phyloP scores from a whole-genome alignment of 2,797 vertebrate species.

The Coranthus polyacanthus region DNA sequence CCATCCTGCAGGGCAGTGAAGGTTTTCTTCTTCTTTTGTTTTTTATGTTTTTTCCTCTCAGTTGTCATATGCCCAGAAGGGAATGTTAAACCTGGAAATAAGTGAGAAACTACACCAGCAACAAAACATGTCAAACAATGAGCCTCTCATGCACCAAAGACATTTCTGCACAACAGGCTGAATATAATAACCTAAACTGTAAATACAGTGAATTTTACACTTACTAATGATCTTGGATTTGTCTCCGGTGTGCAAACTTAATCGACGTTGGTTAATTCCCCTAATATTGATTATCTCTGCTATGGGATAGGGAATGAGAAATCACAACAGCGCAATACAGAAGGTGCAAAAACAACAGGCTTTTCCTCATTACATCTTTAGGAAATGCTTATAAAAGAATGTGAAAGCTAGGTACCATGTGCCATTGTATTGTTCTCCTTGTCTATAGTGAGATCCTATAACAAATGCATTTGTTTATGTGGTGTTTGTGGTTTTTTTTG shows the following conservation, averaged over 20 bases:
- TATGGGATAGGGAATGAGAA: background rate
- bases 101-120: slow-evolving; percentile 28
- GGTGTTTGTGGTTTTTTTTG: slow-evolving; percentile 16
- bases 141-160: background rate
- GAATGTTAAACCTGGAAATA: slow-evolving; percentile 7
- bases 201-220: background rate
- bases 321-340: background rate
- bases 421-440: slow-evolving; percentile 47
- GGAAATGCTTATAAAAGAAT: background rate
- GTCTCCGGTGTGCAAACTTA: slow-evolving; percentile 3
- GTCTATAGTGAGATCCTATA: background rate
- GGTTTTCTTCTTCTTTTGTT: slow-evolving; percentile 12
- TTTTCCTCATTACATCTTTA: slow-evolving; percentile 2
- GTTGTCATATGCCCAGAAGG: slow-evolving; percentile 25
- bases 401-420: slow-evolving; percentile 24
- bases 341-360: slow-evolving; percentile 14
- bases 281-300: slow-evolving; percentile 17
- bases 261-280: slow-evolving; percentile 9
- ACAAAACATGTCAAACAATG: slow-evolving; percentile 16
- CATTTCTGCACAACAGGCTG: background rate
- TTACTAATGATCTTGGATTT: background rate
- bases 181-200: background rate
- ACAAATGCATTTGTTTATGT: background rate
- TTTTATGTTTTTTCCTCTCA: slow-evolving; percentile 3
- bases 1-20: slow-evolving; percentile 52